Evolutionary conservation across 2,888 invertebrate genomes (phyloP).

Genomic region (Euphydryas editha): DNA sequence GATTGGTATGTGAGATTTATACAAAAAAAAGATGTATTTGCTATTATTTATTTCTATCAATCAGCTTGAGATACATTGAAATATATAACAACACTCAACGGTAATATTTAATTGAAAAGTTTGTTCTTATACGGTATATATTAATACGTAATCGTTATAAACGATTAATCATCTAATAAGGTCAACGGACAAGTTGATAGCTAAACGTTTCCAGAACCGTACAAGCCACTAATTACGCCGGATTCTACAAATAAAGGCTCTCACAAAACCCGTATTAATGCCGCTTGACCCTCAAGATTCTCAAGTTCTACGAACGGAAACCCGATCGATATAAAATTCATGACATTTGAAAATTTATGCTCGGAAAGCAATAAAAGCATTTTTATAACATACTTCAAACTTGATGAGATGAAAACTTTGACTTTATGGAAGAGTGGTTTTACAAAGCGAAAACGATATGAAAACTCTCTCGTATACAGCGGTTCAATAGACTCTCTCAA

Average conservation of each 20-base stretch:
- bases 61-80: not conserved
- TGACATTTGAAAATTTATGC: conserved; percentile 56
- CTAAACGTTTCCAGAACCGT: conserved; percentile 21
- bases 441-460: conserved; percentile 39
- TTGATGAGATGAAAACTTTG: conserved; percentile 52
- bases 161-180: conserved; percentile 9
- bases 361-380: conserved; percentile 59
- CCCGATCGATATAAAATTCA: conserved; percentile 48
- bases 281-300: conserved; percentile 39
- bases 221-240: conserved; percentile 31
- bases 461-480: conserved; percentile 30
- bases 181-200: conserved; percentile 8
- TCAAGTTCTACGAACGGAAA: conserved; percentile 36
- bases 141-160: conserved; percentile 5
- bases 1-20: no score
- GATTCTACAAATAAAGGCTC: conserved; percentile 30
- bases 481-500: conserved; percentile 26
- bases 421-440: conserved; percentile 44
- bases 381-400: conserved; percentile 56
- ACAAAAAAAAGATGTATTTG: not conserved
- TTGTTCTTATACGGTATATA: not conserved
- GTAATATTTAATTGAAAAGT: not conserved
- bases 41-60: not conserved
- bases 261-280: conserved; percentile 31
- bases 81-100: not conserved